These are phyloP conservation scores for Drosophila prostipennis DNA, from an alignment of 2,888 invertebrate genomes.

Conservation along the genomic window DNA sequence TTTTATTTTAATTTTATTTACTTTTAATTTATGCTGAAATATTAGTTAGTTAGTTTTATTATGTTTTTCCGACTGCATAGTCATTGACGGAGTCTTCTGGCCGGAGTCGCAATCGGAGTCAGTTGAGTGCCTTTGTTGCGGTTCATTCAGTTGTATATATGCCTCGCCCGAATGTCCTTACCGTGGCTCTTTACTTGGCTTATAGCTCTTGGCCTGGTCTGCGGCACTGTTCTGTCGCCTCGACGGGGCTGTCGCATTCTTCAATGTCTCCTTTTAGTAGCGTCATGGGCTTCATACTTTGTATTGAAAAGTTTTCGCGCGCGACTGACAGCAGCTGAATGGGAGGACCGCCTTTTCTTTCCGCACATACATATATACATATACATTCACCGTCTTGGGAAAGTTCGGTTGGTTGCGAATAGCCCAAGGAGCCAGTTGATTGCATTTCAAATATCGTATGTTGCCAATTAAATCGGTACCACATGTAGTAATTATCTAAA, in stretches of 20 bases:
- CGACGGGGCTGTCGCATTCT: constrained; percentile 60
- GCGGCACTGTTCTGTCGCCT: constrained; percentile 27
- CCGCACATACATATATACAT: background rate
- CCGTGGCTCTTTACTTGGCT: constrained; percentile 21
- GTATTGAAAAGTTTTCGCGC: constrained; percentile 70
- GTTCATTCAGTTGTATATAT: constrained; percentile 59
- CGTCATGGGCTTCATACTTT: constrained; percentile 67
- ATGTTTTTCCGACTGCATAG: constrained; percentile 4
- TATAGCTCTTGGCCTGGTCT: constrained; percentile 17
- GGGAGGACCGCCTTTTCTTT: constrained; percentile 36
- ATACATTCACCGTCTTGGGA: constrained; percentile 16
- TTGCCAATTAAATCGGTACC: background rate
- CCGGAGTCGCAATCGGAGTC: constrained; percentile 34
- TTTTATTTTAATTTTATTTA: no score
- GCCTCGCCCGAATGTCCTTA: constrained; percentile 30
- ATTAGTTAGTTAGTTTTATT: no score
- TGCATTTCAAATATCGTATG: background rate
- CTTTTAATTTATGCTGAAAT: no score
- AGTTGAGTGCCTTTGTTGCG: constrained; percentile 64
- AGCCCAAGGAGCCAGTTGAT: constrained; percentile 26
- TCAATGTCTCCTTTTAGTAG: constrained; percentile 57
- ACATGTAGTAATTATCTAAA: no score
- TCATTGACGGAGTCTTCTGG: constrained; percentile 7
- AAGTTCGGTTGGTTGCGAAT: constrained; percentile 18
- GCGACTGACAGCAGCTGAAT: constrained; percentile 44